phyloP scores from a whole-genome alignment of 2,888 invertebrate genomes.

The Daptonema setosum region DNA sequence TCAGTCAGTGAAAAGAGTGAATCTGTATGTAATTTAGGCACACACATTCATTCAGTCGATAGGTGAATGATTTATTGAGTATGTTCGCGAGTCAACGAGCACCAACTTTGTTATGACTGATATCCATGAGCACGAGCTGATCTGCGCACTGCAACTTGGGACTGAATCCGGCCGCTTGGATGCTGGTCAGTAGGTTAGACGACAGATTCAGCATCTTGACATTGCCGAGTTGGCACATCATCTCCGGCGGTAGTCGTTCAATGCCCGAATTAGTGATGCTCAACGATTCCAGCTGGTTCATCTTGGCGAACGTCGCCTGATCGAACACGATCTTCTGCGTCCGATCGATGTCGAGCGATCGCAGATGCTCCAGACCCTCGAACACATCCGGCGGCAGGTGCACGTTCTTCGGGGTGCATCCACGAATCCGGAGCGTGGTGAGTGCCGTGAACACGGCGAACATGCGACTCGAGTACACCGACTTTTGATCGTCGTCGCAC shows the following conservation, averaged over 20 bases:
- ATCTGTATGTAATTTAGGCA: too few species aligned
- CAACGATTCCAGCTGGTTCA: not conserved
- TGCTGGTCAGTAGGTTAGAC: not conserved
- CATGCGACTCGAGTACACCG: not conserved
- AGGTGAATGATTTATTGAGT: too few species aligned
- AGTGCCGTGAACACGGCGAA: not conserved
- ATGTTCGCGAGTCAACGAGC: too few species aligned
- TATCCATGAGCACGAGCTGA: not conserved
- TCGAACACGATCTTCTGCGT: not conserved
- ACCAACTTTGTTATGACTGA: not conserved
- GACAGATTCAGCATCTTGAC: not conserved
- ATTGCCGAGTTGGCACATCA: not conserved
- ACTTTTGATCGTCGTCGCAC: not conserved
- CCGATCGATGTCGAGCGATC: not conserved
- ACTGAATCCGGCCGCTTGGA: not conserved
- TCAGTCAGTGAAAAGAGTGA: too few species aligned
- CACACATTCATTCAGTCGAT: too few species aligned
- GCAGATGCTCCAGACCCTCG: not conserved
- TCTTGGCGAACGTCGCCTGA: not conserved
- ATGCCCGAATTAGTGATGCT: not conserved
- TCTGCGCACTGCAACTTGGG: not conserved
- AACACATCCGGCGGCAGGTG: not conserved
- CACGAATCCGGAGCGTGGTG: not conserved
- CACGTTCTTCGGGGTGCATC: too few species aligned
- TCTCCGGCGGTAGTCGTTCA: not conserved